These are phyloP conservation scores for Camptogramma bilineatum DNA, from an alignment of 2,888 invertebrate genomes.

Conservation along the genomic window DNA sequence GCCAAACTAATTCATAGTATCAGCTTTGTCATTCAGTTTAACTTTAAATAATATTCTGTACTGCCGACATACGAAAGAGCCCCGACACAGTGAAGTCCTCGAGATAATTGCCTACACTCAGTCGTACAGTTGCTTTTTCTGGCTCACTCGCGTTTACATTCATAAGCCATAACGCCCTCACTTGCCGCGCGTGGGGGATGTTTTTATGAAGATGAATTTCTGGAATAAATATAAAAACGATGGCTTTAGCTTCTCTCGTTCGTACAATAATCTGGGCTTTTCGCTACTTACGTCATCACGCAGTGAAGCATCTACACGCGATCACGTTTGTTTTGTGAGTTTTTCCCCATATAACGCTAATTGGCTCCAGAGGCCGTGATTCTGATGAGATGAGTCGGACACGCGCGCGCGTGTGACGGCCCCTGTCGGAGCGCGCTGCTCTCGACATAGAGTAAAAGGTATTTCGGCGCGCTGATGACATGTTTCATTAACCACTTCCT, in stretches of 20 bases:
- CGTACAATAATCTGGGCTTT: not conserved
- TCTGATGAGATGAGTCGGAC: conserved; percentile 3
- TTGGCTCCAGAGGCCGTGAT: conserved; percentile 1
- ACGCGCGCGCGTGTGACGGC: not conserved
- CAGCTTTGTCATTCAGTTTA: not conserved
- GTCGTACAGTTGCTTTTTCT: conserved; percentile 9
- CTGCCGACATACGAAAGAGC: not conserved
- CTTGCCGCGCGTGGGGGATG: conserved; percentile 4
- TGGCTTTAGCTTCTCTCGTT: conserved; percentile 2
- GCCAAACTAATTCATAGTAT: not conserved
- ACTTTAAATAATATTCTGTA: not conserved
- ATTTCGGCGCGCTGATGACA: not conserved
- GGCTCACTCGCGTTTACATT: conserved; percentile 13
- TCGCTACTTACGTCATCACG: not conserved
- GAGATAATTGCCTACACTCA: conserved; percentile 15
- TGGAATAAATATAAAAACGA: not conserved
- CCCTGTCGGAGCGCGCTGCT: not conserved
- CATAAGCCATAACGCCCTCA: not conserved
- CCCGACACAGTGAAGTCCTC: conserved; percentile 1
- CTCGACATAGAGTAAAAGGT: not conserved
- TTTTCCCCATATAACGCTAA: conserved; percentile 1
- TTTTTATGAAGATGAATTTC: conserved; percentile 13
- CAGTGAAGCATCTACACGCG: not conserved
- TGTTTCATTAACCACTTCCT: not conserved
- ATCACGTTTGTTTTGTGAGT: not conserved